Conservation (phyloP, 2,113 vertebrate genomes). For the Sander vitreus region DNA sequence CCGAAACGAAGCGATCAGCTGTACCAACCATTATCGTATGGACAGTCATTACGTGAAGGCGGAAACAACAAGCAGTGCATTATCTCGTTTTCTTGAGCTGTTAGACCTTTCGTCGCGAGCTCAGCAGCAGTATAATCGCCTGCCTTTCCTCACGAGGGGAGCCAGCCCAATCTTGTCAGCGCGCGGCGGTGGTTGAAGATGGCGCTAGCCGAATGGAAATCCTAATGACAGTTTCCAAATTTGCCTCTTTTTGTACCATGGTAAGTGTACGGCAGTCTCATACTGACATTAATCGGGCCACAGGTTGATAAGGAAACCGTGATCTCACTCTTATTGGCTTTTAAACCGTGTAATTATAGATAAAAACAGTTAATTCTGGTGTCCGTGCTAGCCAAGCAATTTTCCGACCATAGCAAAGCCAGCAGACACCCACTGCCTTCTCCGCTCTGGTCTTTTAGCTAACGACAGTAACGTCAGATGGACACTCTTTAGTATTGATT, state of each 20-base stretch:
- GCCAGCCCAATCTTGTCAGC: constrained; percentile 76
- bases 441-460: constrained; percentile 3
- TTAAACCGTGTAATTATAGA: constrained; percentile 12
- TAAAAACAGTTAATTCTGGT: constrained; percentile 36
- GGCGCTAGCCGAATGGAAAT: constrained; percentile 98
- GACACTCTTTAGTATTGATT: not conserved
- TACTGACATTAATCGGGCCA: not conserved
- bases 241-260: constrained; percentile 99
- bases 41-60: constrained; percentile 12
- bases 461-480: not conserved
- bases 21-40: not conserved
- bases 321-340: not conserved
- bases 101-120: constrained; percentile 45
- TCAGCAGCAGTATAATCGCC: constrained; percentile 47
- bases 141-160: constrained; percentile 68
- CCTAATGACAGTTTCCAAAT: constrained; percentile 99
- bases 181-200: constrained; percentile 91
- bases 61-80: constrained; percentile 31
- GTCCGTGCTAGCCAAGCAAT: constrained; percentile 72
- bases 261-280: constrained; percentile 81
- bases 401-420: constrained; percentile 63
- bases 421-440: constrained; percentile 70
- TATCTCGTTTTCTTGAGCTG: constrained; percentile 38
- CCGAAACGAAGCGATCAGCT: not conserved
- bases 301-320: not conserved